These are phyloP conservation scores for Metallyticus violacea DNA, from an alignment of 2,888 invertebrate species.

Conservation along the genomic window DNA sequence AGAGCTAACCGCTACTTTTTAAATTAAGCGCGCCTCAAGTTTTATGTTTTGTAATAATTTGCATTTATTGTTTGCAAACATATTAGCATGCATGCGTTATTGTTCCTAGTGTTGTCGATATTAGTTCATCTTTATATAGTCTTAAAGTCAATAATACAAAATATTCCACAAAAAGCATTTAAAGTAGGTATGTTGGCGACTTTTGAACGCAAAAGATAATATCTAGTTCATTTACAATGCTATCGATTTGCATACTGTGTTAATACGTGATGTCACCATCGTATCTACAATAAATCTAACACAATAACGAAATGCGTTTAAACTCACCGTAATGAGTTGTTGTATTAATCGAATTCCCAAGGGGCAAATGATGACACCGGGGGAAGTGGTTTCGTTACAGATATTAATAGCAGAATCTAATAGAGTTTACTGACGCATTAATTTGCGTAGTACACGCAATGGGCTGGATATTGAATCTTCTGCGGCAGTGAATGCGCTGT, in stretches of 20 bases:
- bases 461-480: too few species aligned
- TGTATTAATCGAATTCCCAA: background rate
- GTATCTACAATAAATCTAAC: background rate
- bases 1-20: too few species aligned
- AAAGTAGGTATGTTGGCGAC: background rate
- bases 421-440: background rate
- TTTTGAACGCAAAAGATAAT: background rate
- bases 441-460: too few species aligned
- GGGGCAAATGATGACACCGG: background rate
- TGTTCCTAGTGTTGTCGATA: too few species aligned
- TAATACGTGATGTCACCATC: background rate
- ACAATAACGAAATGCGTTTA: background rate
- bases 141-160: too few species aligned
- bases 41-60: too few species aligned
- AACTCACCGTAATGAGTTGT: background rate
- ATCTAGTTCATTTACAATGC: background rate
- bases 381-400: background rate
- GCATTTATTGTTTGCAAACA: too few species aligned
- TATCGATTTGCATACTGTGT: background rate
- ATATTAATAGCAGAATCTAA: background rate
- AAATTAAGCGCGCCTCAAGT: too few species aligned
- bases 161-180: too few species aligned
- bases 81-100: too few species aligned
- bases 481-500: background rate
- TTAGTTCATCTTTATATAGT: too few species aligned